Percentiles rank a stretch among this genome's conserved stretches.
These are phyloP conservation scores for Achlya flavicornis DNA, from an alignment of 2,888 invertebrate species.

Conservation along the genomic window DNA sequence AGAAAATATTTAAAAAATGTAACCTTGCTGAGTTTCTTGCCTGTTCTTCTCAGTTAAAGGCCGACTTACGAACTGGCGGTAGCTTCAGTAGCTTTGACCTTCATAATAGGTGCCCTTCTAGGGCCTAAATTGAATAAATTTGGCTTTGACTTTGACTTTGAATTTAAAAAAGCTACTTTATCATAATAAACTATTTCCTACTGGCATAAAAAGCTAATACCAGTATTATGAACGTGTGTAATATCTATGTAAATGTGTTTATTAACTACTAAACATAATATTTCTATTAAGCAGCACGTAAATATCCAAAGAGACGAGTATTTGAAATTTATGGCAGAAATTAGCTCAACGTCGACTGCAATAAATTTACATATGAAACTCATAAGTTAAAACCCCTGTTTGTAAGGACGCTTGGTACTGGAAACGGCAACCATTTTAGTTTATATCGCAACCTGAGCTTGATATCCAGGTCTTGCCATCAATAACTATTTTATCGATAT, in stretches of 20 bases:
- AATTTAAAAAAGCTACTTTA: too few relatives aligned
- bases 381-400: slow-evolving; percentile 70
- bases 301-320: slow-evolving; percentile 68
- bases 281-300: slow-evolving; percentile 60
- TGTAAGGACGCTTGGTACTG: slow-evolving; percentile 46
- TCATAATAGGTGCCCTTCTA: too few relatives aligned
- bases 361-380: slow-evolving; percentile 82
- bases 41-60: too few relatives aligned
- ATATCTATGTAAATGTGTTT: slow-evolving; percentile 14
- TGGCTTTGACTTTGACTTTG: too few relatives aligned
- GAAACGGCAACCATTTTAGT: slow-evolving; percentile 28
- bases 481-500: background rate
- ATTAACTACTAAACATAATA: slow-evolving; percentile 36
- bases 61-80: too few relatives aligned
- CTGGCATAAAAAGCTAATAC: background rate
- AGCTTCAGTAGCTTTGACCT: too few relatives aligned
- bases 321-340: slow-evolving; percentile 76
- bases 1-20: too few relatives aligned
- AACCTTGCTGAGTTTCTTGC: too few relatives aligned
- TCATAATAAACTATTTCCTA: too few relatives aligned
- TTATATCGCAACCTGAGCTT: background rate
- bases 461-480: too few relatives aligned
- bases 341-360: slow-evolving; percentile 73
- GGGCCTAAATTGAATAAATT: too few relatives aligned
- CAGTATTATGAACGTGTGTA: background rate